Evolutionary conservation across 2,797 vertebrate species (phyloP).

Genomic region (Paramormyrops hopkinsi): DNA sequence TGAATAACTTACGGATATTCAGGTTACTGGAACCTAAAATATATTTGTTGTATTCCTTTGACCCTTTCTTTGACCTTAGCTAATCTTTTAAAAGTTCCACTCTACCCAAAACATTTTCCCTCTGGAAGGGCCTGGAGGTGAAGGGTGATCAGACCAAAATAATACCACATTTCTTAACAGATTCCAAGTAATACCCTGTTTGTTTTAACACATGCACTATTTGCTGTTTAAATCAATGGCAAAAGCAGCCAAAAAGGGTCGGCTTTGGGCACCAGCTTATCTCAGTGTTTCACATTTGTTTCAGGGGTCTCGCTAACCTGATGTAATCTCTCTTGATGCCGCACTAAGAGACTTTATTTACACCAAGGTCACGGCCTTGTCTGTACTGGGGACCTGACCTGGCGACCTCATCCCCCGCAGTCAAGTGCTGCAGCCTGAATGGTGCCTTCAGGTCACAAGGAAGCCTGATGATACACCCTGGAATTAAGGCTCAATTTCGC

Average conservation of each 20-base stretch:
- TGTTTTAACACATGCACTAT: not conserved
- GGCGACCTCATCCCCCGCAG: not conserved
- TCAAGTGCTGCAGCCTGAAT: not conserved
- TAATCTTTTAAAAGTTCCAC: not conserved
- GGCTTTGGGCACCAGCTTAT: not conserved
- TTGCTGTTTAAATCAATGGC: not conserved
- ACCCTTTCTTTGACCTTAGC: not conserved
- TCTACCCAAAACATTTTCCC: not conserved
- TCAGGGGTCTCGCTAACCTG: not conserved
- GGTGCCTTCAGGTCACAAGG: not conserved
- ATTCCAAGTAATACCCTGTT: not conserved
- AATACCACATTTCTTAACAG: not conserved
- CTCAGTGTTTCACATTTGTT: conserved; percentile 11
- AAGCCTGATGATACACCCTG: not conserved
- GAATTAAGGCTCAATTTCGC: not conserved
- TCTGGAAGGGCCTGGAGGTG: not conserved
- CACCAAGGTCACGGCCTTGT: not conserved
- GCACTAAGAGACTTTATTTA: conserved; percentile 5
- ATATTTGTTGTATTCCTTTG: not conserved
- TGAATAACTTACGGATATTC: not conserved
- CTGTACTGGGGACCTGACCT: not conserved
- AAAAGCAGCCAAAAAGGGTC: not conserved
- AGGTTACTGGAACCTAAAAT: not conserved
- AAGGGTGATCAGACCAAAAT: not conserved
- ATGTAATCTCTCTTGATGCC: conserved; percentile 1